These are phyloP conservation scores for human (Homo sapiens) DNA, from an alignment of 2,113 vertebrate genomes.

Conservation along the genomic window GRCh38 chr5:26272001-26272500, in stretches of 20 bases:
- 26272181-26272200: neutral
- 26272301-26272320: neutral
- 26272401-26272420: neutral
- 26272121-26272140: neutral
- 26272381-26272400: neutral
- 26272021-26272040: neutral
- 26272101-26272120: neutral
- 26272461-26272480: neutral
- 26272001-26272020: neutral
- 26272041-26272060: neutral
- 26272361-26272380: neutral
- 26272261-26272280: neutral
- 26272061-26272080: neutral
- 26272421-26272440: neutral
- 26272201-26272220: neutral
- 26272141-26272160: neutral
- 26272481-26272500: neutral
- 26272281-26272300: neutral
- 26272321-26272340: neutral
- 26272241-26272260: neutral
- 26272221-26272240: neutral
- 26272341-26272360: neutral
- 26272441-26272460: neutral
- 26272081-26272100: neutral
- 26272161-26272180: neutral